These are phyloP conservation scores for Saimiri boliviensis DNA, from an alignment of 2,113 vertebrate genomes.

Conservation along the genomic window DNA sequence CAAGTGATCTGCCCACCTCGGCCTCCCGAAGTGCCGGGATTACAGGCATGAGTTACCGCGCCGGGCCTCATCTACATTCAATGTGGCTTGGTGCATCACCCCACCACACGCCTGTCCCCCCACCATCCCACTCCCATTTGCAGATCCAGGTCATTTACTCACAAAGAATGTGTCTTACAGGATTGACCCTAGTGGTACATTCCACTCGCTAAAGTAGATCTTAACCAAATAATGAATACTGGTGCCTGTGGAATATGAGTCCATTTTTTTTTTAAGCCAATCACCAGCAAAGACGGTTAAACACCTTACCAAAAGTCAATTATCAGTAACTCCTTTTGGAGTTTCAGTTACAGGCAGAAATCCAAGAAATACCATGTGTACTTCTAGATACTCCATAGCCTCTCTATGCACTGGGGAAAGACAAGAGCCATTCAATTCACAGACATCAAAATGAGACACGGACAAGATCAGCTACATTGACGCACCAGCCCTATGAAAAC, in stretches of 20 bases:
- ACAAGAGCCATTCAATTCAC: neutral
- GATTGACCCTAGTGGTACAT: neutral
- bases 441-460: neutral
- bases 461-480: neutral
- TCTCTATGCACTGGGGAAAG: neutral
- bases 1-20: too few relatives aligned
- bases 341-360: neutral
- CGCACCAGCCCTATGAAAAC: neutral
- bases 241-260: neutral
- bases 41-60: too few relatives aligned
- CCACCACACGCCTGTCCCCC: too few relatives aligned
- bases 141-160: neutral
- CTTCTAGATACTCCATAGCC: neutral
- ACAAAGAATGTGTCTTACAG: neutral
- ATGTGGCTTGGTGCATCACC: neutral
- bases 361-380: neutral
- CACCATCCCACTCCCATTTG: too few relatives aligned
- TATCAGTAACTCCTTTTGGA: neutral
- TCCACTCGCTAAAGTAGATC: neutral
- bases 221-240: neutral
- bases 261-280: neutral
- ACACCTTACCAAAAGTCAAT: neutral
- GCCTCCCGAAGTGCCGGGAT: too few relatives aligned
- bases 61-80: neutral
- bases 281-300: neutral